Evolutionary conservation across 2,797 vertebrate species (phyloP), one percentile per base, ranked within the genome.

Genomic region (Oreochromis mossambicus): DNA sequence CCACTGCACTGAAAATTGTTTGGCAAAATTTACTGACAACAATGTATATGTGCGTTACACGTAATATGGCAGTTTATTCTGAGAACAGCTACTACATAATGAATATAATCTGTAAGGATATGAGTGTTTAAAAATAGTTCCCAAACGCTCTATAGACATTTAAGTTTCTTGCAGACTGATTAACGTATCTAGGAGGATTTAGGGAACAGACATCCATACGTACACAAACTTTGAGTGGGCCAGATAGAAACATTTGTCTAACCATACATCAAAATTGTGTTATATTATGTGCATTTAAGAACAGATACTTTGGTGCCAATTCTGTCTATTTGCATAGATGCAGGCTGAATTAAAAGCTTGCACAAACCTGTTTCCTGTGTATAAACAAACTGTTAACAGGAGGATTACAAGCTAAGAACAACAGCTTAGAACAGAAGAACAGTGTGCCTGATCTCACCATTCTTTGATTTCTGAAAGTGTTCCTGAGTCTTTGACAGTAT

Each of bases 371-470:
- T 15, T 68, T 24, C 7, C 36, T 41, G n/a, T 0, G 0, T 68
- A 41, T 38, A 68, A 68, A 68, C 11, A 68, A 68, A 21, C 19
- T 68, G 36, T 66, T 8, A 66, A 38, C 19, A 21, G 13, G 63
- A 41, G n/a, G 63, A 68, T n/a, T 63, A 68, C 3, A 41, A 68
- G 12, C 36, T 41, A 68, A 68, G 38, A 0, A 70, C 38, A 70
- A 46, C 14, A 70, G 21, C 8, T 70, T 46, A 43, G 38, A 15
- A 0, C 8, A 43, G 38, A 43, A 1, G 5, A 70, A 26, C 66
- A 43, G 8, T 1, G 0, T 24, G 9, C 56, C 0, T 26, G 38
- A 26, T 2, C 61, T 66, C 34, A 41, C 21, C 38, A 26, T 43
- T 8, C 14, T 43, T 43, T 70, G 1, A 70, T 70, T 43, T 68